Conservation (phyloP, 2,113 vertebrate species). For the Percina caprodes region DNA sequence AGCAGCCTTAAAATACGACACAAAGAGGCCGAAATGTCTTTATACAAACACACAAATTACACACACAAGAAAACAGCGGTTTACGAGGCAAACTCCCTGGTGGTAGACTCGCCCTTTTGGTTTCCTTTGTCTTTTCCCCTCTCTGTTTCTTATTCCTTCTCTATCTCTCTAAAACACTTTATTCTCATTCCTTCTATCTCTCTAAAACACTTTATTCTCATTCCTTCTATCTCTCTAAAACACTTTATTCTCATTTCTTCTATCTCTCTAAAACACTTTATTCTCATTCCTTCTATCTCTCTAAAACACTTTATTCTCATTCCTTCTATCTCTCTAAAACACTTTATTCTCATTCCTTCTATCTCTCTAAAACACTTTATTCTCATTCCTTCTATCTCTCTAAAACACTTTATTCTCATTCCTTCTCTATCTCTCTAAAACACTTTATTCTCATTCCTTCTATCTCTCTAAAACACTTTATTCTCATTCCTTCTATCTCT, state of each 20-base stretch:
- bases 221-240: neutral
- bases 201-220: neutral
- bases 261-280: neutral
- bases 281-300: slow-evolving; percentile 3
- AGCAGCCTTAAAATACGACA: neutral
- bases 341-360: neutral
- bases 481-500: slow-evolving; percentile 3
- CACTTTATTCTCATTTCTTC: neutral
- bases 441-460: neutral
- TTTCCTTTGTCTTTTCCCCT: neutral
- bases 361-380: neutral
- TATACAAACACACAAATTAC: slow-evolving; percentile 12
- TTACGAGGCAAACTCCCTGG: neutral
- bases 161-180: neutral
- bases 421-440: neutral
- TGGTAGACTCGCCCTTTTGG: neutral
- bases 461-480: neutral
- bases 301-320: too few relatives aligned
- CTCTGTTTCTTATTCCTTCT: neutral
- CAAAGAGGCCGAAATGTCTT: slow-evolving; percentile 8
- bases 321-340: neutral
- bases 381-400: too few relatives aligned
- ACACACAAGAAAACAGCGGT: neutral
- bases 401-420: too few relatives aligned
- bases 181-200: neutral